A percentile compares a stretch with the other conserved stretches of the same genome.
phyloP scores from a whole-genome alignment of 2,888 invertebrate species.

The Achlya flavicornis region DNA sequence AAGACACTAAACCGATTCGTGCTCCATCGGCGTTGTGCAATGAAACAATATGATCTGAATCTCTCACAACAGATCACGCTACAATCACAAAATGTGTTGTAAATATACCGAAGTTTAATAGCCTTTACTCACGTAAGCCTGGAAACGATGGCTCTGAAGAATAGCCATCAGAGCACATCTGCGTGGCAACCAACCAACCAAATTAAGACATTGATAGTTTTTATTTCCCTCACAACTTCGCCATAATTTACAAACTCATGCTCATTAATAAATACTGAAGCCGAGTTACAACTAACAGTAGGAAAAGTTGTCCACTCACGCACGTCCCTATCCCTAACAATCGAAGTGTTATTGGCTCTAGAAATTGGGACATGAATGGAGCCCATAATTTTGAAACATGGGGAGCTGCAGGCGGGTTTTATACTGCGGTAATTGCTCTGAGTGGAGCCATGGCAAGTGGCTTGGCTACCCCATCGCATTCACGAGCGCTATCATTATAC shows the following conservation, averaged over 20 bases:
- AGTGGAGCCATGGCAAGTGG: background rate
- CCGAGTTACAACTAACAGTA: too few relatives aligned
- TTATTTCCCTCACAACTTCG: too few relatives aligned
- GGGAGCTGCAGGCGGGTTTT: background rate
- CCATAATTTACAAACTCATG: too few relatives aligned
- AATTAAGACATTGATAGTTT: too few relatives aligned
- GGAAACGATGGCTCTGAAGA: background rate
- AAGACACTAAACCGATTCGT: constrained; percentile 1
- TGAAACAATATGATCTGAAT: constrained; percentile 1
- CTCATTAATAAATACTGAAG: too few relatives aligned
- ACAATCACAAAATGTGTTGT: background rate
- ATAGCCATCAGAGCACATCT: background rate
- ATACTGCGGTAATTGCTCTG: background rate
- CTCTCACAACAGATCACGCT: background rate
- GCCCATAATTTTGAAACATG: background rate
- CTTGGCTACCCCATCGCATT: background rate
- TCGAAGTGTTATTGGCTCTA: background rate
- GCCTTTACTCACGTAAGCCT: background rate
- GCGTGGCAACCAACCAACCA: too few relatives aligned
- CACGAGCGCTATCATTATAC: background rate
- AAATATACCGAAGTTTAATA: background rate
- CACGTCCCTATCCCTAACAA: too few relatives aligned
- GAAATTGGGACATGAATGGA: too few relatives aligned
- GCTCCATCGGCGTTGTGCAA: constrained; percentile 5
- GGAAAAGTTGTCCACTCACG: too few relatives aligned